These are phyloP conservation scores for Cepaea hortensis DNA, from an alignment of 2,888 invertebrate genomes.

Conservation along the genomic window DNA sequence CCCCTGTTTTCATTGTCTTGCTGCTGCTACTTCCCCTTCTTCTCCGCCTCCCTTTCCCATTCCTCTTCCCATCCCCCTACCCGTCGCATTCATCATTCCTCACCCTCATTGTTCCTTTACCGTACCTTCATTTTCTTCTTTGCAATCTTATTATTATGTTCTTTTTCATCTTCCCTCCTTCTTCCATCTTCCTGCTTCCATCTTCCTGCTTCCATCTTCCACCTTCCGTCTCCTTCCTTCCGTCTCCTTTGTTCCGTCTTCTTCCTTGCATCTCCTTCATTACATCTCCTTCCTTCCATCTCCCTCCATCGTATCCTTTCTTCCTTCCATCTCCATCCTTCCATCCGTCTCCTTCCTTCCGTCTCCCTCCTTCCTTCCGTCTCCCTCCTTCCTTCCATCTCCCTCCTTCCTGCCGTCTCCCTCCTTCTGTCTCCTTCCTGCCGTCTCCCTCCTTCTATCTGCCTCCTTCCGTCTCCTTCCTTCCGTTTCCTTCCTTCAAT, in stretches of 20 bases:
- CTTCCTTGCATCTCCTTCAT: neutral
- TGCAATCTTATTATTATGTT: too few species aligned
- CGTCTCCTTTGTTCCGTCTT: too few species aligned
- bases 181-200: neutral
- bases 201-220: neutral
- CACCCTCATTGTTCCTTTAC: too few species aligned
- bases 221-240: neutral
- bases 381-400: neutral
- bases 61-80: too few species aligned
- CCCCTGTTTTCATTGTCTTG: too few species aligned
- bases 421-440: neutral
- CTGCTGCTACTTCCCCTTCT: too few species aligned
- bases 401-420: neutral
- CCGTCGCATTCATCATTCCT: too few species aligned
- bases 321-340: neutral
- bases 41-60: too few species aligned
- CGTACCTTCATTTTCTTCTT: too few species aligned
- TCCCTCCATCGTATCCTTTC: neutral
- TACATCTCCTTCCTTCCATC: too few species aligned
- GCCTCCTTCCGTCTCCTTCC: neutral
- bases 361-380: neutral
- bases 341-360: neutral
- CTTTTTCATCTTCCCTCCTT: neutral
- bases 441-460: neutral
- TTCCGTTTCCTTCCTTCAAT: neutral